Conservation (phyloP, 2,888 invertebrate genomes). For the Tinea trinotella region DNA sequence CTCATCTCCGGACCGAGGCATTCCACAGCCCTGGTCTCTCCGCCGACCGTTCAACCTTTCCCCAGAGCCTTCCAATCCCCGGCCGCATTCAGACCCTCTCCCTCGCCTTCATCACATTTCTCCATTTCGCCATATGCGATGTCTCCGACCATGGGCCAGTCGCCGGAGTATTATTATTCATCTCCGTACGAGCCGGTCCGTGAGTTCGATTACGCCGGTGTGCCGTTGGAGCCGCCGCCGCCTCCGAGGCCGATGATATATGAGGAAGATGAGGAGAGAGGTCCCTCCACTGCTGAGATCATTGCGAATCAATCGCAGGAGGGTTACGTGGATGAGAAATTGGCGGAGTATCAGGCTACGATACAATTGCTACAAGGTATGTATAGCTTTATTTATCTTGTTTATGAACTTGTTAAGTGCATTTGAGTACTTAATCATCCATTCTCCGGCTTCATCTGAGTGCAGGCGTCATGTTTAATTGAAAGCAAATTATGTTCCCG, state of each 20-base stretch:
- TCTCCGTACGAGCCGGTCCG: constrained; percentile 72
- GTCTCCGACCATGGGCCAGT: constrained; percentile 74
- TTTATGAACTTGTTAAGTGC: too few species aligned
- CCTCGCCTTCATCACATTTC: constrained; percentile 63
- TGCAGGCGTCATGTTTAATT: background rate
- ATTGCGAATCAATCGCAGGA: constrained; percentile 95
- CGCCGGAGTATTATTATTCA: constrained; percentile 73
- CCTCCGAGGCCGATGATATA: constrained; percentile 77
- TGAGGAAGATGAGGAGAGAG: constrained; percentile 79
- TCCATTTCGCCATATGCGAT: constrained; percentile 64
- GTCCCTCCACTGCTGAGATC: constrained; percentile 91
- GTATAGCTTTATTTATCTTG: constrained; percentile 33
- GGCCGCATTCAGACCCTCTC: constrained; percentile 56
- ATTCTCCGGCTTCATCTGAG: too few species aligned
- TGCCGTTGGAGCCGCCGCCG: constrained; percentile 83
- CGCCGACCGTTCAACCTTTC: constrained; percentile 71
- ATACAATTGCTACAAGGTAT: constrained; percentile 91
- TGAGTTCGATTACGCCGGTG: constrained; percentile 81
- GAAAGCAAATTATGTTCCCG: background rate
- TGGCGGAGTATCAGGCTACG: constrained; percentile 94
- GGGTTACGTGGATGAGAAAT: constrained; percentile 94
- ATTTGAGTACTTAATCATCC: too few species aligned
- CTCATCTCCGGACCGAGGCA: constrained; percentile 76
- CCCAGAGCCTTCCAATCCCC: constrained; percentile 65
- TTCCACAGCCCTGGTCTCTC: constrained; percentile 67